phyloP scores from a whole-genome alignment of 1,140 invertebrate species.

The Nasonia vitripennis region DNA sequence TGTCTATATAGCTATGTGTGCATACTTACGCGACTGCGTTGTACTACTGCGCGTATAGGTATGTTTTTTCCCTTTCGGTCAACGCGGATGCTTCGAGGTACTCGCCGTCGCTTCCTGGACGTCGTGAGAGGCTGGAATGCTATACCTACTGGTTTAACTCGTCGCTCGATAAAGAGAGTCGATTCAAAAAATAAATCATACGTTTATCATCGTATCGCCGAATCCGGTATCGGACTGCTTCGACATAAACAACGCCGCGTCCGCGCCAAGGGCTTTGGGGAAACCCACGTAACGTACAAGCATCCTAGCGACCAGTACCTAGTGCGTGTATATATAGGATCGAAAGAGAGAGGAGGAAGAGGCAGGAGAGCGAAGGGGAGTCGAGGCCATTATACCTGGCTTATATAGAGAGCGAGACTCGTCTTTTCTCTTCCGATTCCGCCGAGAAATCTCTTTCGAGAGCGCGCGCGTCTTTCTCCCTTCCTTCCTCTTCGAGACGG shows the following conservation, averaged over 20 bases:
- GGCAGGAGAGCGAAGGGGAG: neutral
- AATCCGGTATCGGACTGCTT: no score
- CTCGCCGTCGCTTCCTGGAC: neutral
- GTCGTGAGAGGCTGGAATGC: neutral
- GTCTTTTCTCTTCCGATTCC: constrained; percentile 21
- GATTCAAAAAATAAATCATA: no score
- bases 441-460: neutral
- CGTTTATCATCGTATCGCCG: no score
- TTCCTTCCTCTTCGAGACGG: constrained; percentile 1
- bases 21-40: neutral
- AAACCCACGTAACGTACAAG: no score
- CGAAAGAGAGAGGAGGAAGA: no score
- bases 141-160: neutral
- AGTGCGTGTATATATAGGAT: no score
- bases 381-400: neutral
- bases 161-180: no score
- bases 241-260: no score
- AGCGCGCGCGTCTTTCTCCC: neutral
- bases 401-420: neutral
- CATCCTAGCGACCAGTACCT: no score
- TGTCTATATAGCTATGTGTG: neutral
- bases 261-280: no score
- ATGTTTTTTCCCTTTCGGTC: neutral
- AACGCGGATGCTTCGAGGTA: neutral
- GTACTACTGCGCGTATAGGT: neutral